phyloP scores from a whole-genome alignment of 2,113 vertebrate genomes.

The Nycticryphes semicollaris region DNA sequence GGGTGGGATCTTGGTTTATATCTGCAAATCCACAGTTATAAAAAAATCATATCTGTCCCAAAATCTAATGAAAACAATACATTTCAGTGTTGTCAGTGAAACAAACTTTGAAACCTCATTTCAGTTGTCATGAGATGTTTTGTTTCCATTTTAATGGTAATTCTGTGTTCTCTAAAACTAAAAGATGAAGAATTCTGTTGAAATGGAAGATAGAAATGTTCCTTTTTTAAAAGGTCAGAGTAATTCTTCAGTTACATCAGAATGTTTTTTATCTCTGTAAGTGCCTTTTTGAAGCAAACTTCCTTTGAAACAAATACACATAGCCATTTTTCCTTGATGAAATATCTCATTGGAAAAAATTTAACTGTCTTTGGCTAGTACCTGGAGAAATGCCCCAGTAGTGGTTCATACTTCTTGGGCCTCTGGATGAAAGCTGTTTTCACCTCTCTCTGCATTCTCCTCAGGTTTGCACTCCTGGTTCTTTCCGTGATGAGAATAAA shows the following conservation, averaged over 20 bases:
- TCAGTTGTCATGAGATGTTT: neutral
- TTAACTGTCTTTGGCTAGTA: neutral
- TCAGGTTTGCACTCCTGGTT: neutral
- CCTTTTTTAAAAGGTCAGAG: slow-evolving; percentile 24
- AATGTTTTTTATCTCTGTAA: neutral
- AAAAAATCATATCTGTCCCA: neutral
- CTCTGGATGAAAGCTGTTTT: neutral
- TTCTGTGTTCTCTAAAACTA: neutral
- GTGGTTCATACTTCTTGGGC: neutral
- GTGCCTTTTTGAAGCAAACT: neutral
- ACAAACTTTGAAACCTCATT: neutral
- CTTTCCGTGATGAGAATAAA: neutral
- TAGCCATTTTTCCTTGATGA: neutral
- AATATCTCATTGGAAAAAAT: neutral
- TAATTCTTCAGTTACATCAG: neutral
- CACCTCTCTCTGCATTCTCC: neutral
- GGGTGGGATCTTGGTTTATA: neutral
- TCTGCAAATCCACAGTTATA: neutral
- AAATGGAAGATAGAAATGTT: neutral
- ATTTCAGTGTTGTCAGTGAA: neutral
- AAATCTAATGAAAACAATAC: slow-evolving; percentile 15
- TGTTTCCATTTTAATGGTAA: slow-evolving; percentile 2
- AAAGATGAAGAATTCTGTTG: neutral
- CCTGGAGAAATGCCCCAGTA: neutral
- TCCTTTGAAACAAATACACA: neutral